Base-by-base conservation (phyloP, 2,113 vertebrate genomes). In the Geococcyx californianus region DNA sequence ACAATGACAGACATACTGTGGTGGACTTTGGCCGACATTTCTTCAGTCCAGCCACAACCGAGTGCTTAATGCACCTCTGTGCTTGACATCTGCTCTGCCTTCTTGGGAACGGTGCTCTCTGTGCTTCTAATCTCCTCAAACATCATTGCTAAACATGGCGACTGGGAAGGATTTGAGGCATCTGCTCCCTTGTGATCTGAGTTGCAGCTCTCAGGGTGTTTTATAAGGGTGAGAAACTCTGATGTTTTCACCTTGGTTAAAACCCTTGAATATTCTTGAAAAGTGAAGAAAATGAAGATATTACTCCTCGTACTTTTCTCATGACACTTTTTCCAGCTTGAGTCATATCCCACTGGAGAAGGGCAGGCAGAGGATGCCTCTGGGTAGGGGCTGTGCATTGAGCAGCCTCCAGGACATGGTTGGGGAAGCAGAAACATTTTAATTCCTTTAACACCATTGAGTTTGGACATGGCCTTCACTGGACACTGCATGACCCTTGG, bases 1-100 rank as follows among this genome's bases (percentile, higher is more conserved):
- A 0, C 4, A 8, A 20, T 1, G 29, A 36, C 33, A 10, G 21
- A 4, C 38, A 4, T 5, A 3, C 11, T 4, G 49, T 18, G 60
- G 4, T 49, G 91, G 87, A 81, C 36, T 72, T 82, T 34, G 80
- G 87, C 86, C 80, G 40, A 69, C 17, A 14, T 23, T 74, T 63
- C 59, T 74, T 34, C 76, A 77, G 42, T 20, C 14, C 63, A 54
- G 36, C 63, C 40, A n/a, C 63, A 51, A 12, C 15, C 1, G n/a
- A 6, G 63, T 74, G 84, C 91, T 92, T 45, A n/a, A 33, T 20
- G 83, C 79, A 83, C 58, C 82, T 85, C 90, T 26, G 76, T 2
- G 7, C 40, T 7, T 6, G 7, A 21, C 62, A 66, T 73, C 89
- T 92, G 92, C 72, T 62, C n/a, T 68, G 70, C 55, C 68, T 92